Percentiles rank a stretch among this genome's conserved stretches.
Evolutionary conservation across 30 jellyfish, hydroid and myxozoan species (phyloP).

Genomic region (Aurelia sp.): DNA sequence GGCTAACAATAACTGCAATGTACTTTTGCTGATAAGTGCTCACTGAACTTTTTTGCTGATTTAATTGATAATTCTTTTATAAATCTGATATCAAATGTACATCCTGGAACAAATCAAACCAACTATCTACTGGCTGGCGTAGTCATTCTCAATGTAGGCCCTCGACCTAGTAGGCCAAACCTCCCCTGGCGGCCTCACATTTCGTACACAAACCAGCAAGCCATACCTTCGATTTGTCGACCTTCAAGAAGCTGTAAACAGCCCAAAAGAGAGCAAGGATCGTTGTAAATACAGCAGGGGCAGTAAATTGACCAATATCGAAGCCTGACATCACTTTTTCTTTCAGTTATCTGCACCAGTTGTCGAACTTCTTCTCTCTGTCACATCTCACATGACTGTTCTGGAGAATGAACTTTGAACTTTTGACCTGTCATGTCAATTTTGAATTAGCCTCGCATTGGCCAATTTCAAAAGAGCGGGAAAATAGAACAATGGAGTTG

Average conservation of each 20-base stretch:
- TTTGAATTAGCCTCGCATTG: slow-evolving; percentile 7
- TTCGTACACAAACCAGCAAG: neutral
- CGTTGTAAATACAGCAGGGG: slow-evolving; percentile 53
- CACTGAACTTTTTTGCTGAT: too few species aligned
- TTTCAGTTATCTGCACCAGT: too few species aligned
- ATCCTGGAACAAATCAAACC: too few species aligned
- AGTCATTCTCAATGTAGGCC: too few species aligned
- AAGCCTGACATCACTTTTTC: slow-evolving; percentile 18
- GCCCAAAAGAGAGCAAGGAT: slow-evolving; percentile 33
- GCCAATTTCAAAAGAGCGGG: slow-evolving; percentile 1
- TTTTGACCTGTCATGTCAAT: slow-evolving; percentile 1
- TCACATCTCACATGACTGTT: slow-evolving; percentile 24
- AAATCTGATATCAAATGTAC: too few species aligned
- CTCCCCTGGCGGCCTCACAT: too few species aligned
- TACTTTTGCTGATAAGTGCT: too few species aligned
- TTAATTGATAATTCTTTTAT: too few species aligned
- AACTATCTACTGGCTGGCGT: too few species aligned
- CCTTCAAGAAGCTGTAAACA: slow-evolving; percentile 14
- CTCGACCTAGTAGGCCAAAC: too few species aligned
- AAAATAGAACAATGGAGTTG: neutral
- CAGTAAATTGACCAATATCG: slow-evolving; percentile 4
- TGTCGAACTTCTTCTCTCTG: too few species aligned
- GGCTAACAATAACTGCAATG: too few species aligned
- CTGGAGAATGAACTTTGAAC: slow-evolving; percentile 30
- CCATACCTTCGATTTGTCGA: slow-evolving; percentile 40